A percentile compares a stretch with the other conserved stretches of the same genome.
Evolutionary conservation across 2,888 invertebrate species (phyloP).

Genomic region (Pristionchus mayeri): DNA sequence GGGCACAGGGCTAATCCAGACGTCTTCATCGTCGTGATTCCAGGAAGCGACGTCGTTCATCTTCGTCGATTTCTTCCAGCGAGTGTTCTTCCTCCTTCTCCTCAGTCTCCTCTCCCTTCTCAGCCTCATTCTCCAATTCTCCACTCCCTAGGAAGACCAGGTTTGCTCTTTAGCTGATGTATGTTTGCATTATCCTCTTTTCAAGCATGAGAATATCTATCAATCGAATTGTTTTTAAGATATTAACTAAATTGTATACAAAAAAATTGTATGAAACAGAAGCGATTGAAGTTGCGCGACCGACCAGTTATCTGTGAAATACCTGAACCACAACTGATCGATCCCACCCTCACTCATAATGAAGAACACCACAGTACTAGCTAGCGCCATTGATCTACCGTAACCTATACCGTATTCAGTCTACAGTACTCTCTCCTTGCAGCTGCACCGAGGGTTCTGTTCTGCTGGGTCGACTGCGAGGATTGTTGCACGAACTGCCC

Average conservation of each 20-base stretch:
- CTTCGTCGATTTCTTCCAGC: neutral
- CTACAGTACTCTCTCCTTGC: neutral
- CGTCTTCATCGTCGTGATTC: neutral
- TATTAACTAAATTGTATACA: too few relatives aligned
- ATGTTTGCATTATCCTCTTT: neutral
- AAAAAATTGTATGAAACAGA: too few relatives aligned
- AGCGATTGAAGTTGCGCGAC: too few relatives aligned
- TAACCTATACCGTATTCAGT: neutral
- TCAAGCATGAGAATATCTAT: too few relatives aligned
- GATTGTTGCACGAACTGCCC: neutral
- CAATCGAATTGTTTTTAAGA: too few relatives aligned
- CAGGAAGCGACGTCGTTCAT: conserved; percentile 9
- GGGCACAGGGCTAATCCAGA: too few relatives aligned
- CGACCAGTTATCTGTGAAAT: too few relatives aligned
- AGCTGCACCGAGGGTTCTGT: neutral
- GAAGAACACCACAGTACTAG: too few relatives aligned
- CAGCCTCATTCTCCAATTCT: neutral
- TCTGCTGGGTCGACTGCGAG: neutral
- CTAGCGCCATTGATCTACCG: neutral
- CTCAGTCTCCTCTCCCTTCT: neutral
- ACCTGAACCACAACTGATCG: too few relatives aligned
- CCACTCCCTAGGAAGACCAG: conserved; percentile 3
- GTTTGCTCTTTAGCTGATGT: neutral
- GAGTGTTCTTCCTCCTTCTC: too few relatives aligned
- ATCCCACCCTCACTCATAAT: too few relatives aligned